These are phyloP conservation scores for Philotrypesis tridentata DNA, from an alignment of 1,140 invertebrate species.

Conservation along the genomic window DNA sequence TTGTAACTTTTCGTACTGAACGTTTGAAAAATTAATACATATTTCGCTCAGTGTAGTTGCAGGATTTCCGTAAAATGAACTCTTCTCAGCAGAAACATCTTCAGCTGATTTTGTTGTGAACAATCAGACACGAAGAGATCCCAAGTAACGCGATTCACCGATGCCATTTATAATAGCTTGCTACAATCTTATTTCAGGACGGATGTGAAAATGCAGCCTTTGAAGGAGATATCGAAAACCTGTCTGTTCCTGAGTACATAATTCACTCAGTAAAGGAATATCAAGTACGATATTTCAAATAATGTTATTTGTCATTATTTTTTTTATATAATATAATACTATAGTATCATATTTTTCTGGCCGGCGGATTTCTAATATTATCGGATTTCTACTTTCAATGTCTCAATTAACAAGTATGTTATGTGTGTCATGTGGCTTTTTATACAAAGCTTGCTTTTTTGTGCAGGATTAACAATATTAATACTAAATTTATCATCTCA, in stretches of 20 bases:
- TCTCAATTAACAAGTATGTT: no score
- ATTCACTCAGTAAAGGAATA: background rate
- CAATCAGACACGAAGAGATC: background rate
- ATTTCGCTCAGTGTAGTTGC: no score
- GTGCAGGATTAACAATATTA: background rate
- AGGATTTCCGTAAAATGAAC: background rate
- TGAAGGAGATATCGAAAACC: conserved; percentile 15
- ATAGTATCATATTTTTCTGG: no score
- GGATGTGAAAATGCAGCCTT: conserved; percentile 47
- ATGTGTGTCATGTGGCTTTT: no score
- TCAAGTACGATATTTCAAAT: conserved; percentile 11
- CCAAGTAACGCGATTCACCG: no score
- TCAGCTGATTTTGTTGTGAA: background rate
- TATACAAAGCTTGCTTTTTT: background rate
- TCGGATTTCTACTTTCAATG: no score
- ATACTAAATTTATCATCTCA: background rate
- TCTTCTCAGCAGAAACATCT: background rate
- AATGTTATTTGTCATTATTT: background rate
- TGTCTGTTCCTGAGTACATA: background rate
- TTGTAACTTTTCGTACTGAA: no score
- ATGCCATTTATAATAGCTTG: background rate
- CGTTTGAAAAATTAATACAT: no score
- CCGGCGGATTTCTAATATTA: no score
- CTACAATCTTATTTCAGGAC: conserved; percentile 40
- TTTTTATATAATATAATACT: background rate